Conservation (phyloP, 1,140 invertebrate genomes). For the Amphibalanus amphitrite region DNA sequence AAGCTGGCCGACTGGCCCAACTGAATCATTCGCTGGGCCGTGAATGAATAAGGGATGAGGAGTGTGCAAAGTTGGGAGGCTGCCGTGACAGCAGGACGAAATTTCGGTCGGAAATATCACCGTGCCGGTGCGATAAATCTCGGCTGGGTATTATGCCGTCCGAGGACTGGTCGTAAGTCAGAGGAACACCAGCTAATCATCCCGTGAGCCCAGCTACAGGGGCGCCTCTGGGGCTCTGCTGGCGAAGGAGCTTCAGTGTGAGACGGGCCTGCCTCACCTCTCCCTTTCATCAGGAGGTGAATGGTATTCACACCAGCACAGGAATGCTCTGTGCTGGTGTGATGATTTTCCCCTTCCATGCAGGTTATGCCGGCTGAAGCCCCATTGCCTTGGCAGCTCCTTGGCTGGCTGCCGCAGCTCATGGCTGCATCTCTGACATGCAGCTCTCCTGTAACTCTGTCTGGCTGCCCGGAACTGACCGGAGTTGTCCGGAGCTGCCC, state of each 20-base stretch:
- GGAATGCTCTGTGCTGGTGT: no score
- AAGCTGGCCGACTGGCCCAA: background rate
- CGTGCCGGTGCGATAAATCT: background rate
- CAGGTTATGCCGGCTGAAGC: no score
- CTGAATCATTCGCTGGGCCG: background rate
- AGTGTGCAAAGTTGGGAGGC: background rate
- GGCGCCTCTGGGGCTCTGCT: no score
- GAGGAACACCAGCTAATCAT: background rate
- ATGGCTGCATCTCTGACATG: background rate
- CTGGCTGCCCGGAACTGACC: no score
- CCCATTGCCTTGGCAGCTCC: background rate
- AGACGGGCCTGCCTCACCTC: no score
- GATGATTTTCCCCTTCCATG: no score
- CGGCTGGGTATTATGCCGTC: background rate
- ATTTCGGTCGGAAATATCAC: background rate
- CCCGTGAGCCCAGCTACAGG: no score
- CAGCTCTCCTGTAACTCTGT: no score
- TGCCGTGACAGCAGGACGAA: background rate
- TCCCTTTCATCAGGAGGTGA: no score
- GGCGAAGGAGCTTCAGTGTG: no score
- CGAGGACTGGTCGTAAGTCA: background rate
- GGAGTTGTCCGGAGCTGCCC: no score
- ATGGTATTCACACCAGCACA: no score
- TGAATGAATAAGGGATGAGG: background rate
- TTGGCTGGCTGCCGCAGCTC: background rate